Conservation (phyloP, 2,113 vertebrate species). For the Petrocephalus microphthalmus region DNA sequence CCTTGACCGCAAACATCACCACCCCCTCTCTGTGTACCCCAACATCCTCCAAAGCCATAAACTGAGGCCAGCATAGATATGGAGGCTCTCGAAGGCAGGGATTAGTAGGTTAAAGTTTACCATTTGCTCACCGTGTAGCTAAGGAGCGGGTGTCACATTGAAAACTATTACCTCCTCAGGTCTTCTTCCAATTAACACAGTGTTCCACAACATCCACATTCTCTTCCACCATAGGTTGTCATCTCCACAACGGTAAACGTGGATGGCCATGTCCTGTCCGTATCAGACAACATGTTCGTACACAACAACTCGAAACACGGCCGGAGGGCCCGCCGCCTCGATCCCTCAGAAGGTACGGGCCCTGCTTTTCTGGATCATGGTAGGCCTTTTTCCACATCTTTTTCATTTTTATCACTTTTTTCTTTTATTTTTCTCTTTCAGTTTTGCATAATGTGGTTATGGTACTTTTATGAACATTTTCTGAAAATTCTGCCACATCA, state of each 20-base stretch:
- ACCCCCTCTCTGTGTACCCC: too few species aligned
- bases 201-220: not conserved
- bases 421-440: not conserved
- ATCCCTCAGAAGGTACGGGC: slow-evolving; percentile 99
- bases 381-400: slow-evolving; percentile 84
- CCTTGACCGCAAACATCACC: too few species aligned
- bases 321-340: slow-evolving; percentile 97
- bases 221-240: slow-evolving; percentile 78
- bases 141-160: too few species aligned
- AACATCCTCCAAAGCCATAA: too few species aligned
- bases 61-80: too few species aligned
- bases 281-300: slow-evolving; percentile 96
- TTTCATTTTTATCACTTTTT: slow-evolving; percentile 57
- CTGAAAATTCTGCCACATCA: not conserved
- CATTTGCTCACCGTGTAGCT: too few species aligned
- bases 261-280: slow-evolving; percentile 91
- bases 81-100: too few species aligned
- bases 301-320: slow-evolving; percentile 98
- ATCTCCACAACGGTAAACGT: slow-evolving; percentile 99
- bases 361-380: slow-evolving; percentile 98
- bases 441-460: not conserved
- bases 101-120: too few species aligned
- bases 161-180: too few species aligned
- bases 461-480: not conserved
- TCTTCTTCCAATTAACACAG: not conserved